Base-by-base conservation (phyloP, 2,113 vertebrate genomes). In the Labeo catla region DNA sequence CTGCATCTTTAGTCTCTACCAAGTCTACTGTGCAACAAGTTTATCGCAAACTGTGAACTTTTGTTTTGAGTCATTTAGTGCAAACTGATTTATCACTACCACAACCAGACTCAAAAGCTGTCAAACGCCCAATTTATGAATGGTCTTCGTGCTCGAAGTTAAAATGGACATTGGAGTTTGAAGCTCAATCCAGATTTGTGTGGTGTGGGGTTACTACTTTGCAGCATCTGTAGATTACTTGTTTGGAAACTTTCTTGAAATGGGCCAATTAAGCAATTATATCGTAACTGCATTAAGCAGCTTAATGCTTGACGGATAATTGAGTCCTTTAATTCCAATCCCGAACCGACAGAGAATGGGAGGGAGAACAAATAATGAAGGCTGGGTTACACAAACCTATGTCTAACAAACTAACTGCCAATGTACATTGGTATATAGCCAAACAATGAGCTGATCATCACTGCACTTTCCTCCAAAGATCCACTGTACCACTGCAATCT, bases 231-330 rank as follows among this genome's bases (percentile, higher is more conserved):
- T 52, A 84, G 79, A 83, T 65, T 63, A 81, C 21, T 73, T 73
- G 84, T 88, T 88, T 86, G 80, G 81, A 84, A 84, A 88, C 84
- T n/a, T 84, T 80, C 52, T 54, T 49, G 39, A 76, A 86, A 89
- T 54, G 66, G 85, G 68, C 76, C 76, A 81, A 86, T 89, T 84
- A 86, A 68, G 61, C 82, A 89, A 89, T 68, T 87, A 81, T 80
- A 84, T 54, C 39, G 73, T 57, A 87, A 61, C 83, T 77, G 50
- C 72, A 50, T 87, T 89, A 89, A 59, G 23, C 59, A 76, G 81
- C 59, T 81, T 57, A 86, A 84, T 73, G 63, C 36, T 36, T 87
- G 78, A 57, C 11, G 12, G 59, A 66, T 84, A 81, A 81, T 43
- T 63, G 66, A 86, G 49, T 84, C 85, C 34, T 73, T 88, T 80